phyloP scores from a whole-genome alignment of 2,113 vertebrate species.

The Lepus europaeus region DNA sequence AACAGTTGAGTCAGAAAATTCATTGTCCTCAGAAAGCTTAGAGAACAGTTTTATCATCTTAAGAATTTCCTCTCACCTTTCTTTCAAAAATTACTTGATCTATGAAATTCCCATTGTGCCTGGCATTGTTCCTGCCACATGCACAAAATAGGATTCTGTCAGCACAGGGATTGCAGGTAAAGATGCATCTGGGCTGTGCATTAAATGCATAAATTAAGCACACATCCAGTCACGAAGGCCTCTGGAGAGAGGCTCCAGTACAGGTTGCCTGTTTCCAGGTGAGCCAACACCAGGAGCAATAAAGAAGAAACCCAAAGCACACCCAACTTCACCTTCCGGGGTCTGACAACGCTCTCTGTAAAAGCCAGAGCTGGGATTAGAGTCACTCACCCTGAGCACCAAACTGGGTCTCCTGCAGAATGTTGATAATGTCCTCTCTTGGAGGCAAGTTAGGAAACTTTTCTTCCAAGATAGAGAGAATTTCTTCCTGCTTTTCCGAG shows the following conservation, averaged over 20 bases:
- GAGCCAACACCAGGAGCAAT: background rate
- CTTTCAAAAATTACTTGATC: slow-evolving; percentile 43
- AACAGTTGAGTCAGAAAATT: background rate
- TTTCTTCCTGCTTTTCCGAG: slow-evolving; percentile 90
- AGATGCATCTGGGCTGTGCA: background rate
- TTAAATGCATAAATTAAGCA: background rate
- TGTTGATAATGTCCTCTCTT: slow-evolving; percentile 87
- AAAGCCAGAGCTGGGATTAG: no score
- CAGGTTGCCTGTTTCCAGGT: background rate
- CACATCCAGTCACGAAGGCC: background rate
- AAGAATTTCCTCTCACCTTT: background rate
- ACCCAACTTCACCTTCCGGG: background rate
- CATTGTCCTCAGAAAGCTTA: background rate
- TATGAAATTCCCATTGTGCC: slow-evolving; percentile 10
- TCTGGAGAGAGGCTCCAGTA: background rate
- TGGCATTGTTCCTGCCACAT: background rate
- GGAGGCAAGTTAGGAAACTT: slow-evolving; percentile 89
- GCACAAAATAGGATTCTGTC: slow-evolving; percentile 41
- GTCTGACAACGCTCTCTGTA: no score
- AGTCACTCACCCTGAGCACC: slow-evolving; percentile 85
- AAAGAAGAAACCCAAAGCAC: background rate
- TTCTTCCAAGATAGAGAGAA: slow-evolving; percentile 89
- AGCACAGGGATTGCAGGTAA: background rate
- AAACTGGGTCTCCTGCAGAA: slow-evolving; percentile 86
- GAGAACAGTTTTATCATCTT: slow-evolving; percentile 16